Evolutionary conservation across 35 echinoderm and acorn worm genomes (phyloP).

Genomic region (Ophiothrix spiculata): DNA sequence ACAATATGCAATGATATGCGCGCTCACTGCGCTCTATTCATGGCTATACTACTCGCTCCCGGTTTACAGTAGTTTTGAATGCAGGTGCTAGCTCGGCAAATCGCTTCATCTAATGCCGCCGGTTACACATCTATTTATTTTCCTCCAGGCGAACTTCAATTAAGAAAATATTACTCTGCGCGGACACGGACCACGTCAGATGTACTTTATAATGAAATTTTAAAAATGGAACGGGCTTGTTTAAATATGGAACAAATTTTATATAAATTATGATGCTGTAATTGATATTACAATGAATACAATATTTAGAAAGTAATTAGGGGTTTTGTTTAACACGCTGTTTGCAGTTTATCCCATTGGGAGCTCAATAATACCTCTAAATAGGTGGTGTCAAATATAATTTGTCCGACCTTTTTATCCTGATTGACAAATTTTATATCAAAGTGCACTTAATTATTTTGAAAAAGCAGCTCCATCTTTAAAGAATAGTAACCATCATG

Average conservation of each 20-base stretch:
- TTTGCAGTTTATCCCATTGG: no score
- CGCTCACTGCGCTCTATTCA: not conserved
- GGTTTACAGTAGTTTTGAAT: not conserved
- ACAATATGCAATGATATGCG: not conserved
- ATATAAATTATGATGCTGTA: not conserved
- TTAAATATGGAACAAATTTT: not conserved
- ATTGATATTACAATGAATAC: not conserved
- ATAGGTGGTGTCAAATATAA: no score
- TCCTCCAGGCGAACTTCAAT: not conserved
- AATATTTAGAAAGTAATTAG: not conserved
- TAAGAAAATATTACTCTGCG: not conserved
- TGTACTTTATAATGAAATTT: not conserved
- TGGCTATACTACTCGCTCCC: not conserved
- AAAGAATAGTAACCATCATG: no score
- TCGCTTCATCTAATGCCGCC: not conserved
- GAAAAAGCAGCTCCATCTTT: no score
- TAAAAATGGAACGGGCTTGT: not conserved
- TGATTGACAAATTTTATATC: no score
- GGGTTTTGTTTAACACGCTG: not conserved
- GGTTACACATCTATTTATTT: not conserved
- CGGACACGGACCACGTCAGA: not conserved
- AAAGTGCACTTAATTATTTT: no score
- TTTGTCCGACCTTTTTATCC: no score
- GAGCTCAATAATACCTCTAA: no score
- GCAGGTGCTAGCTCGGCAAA: not conserved